Evolutionary conservation across 2,797 vertebrate genomes (phyloP).

Genomic region (Eulemur rubriventer): DNA sequence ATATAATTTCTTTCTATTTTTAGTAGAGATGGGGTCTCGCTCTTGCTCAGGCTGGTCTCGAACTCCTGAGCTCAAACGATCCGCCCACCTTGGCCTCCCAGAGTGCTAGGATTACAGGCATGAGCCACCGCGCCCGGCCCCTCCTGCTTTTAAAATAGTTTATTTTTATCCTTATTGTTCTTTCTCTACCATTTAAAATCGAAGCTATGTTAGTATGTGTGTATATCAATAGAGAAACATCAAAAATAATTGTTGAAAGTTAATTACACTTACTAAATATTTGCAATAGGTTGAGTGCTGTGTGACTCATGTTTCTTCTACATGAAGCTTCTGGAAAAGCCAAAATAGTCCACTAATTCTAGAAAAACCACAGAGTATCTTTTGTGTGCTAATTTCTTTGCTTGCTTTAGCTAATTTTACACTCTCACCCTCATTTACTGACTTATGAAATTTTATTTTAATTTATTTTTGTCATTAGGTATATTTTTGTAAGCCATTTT

Average conservation of each 20-base stretch:
- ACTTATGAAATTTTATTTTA: neutral
- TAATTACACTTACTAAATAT: constrained; percentile 6
- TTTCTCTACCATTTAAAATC: neutral
- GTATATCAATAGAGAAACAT: neutral
- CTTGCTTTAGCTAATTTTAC: neutral
- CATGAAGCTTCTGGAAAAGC: neutral
- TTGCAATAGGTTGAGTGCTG: neutral
- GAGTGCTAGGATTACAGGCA: no score
- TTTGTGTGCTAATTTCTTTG: neutral
- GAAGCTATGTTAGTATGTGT: neutral
- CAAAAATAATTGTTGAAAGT: neutral
- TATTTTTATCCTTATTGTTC: neutral
- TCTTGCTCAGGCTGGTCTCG: no score
- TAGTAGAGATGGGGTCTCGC: no score
- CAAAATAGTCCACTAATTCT: neutral
- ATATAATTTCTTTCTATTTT: no score
- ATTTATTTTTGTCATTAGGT: neutral
- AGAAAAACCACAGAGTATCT: neutral
- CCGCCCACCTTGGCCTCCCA: no score
- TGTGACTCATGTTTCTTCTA: neutral
- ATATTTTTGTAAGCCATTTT: neutral
- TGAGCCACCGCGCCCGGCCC: no score
- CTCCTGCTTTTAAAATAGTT: neutral
- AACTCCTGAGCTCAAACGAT: no score
- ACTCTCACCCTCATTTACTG: neutral